Evolutionary conservation across 2,113 vertebrate genomes (phyloP).

Genomic region (Ovis canadensis): DNA sequence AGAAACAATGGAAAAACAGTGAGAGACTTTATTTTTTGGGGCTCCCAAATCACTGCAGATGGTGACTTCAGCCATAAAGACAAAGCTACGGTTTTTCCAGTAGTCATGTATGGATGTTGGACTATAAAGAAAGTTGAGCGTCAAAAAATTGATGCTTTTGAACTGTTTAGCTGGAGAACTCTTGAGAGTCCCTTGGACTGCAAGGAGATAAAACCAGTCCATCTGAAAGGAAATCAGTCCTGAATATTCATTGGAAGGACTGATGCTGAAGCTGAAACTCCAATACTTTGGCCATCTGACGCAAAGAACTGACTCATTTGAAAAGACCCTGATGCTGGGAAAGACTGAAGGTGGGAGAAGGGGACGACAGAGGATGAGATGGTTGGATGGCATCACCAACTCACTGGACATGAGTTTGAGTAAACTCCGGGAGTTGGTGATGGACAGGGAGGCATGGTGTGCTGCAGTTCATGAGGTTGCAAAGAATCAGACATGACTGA

Average conservation of each 20-base stretch:
- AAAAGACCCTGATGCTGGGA: not conserved
- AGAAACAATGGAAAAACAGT: not conserved
- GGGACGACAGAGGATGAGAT: not conserved
- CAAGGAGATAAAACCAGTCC: not conserved
- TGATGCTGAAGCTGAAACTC: not conserved
- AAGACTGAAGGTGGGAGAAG: not conserved
- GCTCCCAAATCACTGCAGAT: not conserved
- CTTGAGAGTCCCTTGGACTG: not conserved
- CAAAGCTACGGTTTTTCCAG: not conserved
- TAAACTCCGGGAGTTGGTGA: not conserved
- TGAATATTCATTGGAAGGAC: not conserved
- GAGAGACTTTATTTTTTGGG: not conserved
- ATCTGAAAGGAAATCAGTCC: not conserved
- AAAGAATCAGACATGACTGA: not conserved
- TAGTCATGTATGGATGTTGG: not conserved
- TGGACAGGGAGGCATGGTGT: not conserved
- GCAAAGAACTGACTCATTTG: not conserved
- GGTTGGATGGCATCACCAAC: not conserved
- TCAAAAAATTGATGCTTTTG: not conserved
- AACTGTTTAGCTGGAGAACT: not conserved
- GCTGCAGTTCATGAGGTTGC: rapidly evolving
- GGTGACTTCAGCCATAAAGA: not conserved
- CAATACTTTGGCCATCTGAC: not conserved
- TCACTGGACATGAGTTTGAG: not conserved
- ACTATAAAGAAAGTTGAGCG: not conserved